Evolutionary conservation across 2,797 vertebrate species (phyloP).

Genomic region (Sebastes hubbsi): DNA sequence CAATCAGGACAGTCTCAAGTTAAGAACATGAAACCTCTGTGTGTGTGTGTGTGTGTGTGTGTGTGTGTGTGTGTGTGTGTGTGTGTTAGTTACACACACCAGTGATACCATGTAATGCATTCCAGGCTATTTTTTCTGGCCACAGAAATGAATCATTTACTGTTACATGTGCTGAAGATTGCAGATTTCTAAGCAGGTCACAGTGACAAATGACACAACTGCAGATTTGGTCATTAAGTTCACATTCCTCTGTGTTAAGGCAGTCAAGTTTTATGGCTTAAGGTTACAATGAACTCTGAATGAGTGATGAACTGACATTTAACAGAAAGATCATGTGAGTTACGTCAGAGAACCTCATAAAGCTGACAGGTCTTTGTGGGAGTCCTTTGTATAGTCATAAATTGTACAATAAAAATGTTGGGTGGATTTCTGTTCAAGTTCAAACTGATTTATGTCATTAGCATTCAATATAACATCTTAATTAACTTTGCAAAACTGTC

Average conservation of each 20-base stretch:
- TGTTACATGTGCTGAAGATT: conserved; percentile 12
- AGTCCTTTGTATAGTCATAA: neutral
- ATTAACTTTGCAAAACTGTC: neutral
- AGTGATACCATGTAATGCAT: neutral
- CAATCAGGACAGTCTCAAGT: conserved; percentile 31
- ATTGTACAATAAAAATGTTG: neutral
- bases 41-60: neutral
- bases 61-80: neutral
- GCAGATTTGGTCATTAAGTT: conserved; percentile 26
- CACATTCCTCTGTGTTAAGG: conserved; percentile 25
- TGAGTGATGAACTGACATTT: conserved; percentile 37
- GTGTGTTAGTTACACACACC: neutral
- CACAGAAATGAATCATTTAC: conserved; percentile 54
- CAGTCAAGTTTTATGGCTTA: conserved; percentile 48
- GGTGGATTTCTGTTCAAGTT: neutral
- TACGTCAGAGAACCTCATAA: conserved; percentile 34
- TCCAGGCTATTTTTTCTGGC: neutral
- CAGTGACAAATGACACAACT: conserved; percentile 48
- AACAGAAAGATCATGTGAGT: conserved; percentile 39
- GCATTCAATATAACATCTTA: neutral
- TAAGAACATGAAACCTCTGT: conserved; percentile 15
- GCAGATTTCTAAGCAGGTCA: conserved; percentile 59
- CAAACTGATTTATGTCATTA: neutral
- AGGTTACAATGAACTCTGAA: conserved; percentile 36
- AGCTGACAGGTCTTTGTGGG: neutral